Conservation (phyloP, 1,140 invertebrate genomes). For the Pantala flavescens region DNA sequence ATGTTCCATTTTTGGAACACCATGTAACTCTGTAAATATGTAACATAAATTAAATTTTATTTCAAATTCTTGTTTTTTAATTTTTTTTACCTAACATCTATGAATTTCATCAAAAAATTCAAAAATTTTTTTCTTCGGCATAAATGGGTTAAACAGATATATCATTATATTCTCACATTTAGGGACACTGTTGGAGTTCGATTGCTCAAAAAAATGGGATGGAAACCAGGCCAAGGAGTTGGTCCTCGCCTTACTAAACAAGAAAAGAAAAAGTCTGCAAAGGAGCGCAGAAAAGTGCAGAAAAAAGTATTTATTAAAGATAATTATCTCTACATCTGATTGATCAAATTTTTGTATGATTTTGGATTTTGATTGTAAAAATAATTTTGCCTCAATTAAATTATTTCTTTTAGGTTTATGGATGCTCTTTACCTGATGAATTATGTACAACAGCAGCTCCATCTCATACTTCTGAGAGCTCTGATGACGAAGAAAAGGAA, state of each 20-base stretch:
- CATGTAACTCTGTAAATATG: too few relatives aligned
- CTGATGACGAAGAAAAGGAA: slow-evolving; percentile 37
- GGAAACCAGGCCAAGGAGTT: slow-evolving; percentile 85
- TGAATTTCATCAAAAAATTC: too few relatives aligned
- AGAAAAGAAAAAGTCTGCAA: slow-evolving; percentile 41
- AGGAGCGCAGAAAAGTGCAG: slow-evolving; percentile 25
- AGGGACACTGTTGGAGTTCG: slow-evolving; percentile 79
- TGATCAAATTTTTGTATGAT: too few relatives aligned
- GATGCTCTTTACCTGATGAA: slow-evolving; percentile 49
- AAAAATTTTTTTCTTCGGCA: too few relatives aligned
- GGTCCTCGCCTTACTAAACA: slow-evolving; percentile 55
- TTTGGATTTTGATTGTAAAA: too few relatives aligned
- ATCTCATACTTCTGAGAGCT: background rate
- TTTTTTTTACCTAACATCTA: too few relatives aligned
- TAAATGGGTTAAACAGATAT: too few relatives aligned
- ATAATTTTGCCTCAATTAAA: too few relatives aligned
- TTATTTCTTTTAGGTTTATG: slow-evolving; percentile 43
- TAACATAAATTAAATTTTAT: too few relatives aligned
- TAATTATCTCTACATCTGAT: slow-evolving; percentile 20
- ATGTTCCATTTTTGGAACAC: too few relatives aligned
- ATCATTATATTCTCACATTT: too few relatives aligned
- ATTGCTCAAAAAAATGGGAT: slow-evolving; percentile 78
- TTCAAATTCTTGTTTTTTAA: too few relatives aligned
- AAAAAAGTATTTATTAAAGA: slow-evolving; percentile 24
- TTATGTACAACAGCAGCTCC: slow-evolving; percentile 21